These are phyloP conservation scores for Eilema griseolum DNA, from an alignment of 2,888 invertebrate genomes.

Conservation along the genomic window DNA sequence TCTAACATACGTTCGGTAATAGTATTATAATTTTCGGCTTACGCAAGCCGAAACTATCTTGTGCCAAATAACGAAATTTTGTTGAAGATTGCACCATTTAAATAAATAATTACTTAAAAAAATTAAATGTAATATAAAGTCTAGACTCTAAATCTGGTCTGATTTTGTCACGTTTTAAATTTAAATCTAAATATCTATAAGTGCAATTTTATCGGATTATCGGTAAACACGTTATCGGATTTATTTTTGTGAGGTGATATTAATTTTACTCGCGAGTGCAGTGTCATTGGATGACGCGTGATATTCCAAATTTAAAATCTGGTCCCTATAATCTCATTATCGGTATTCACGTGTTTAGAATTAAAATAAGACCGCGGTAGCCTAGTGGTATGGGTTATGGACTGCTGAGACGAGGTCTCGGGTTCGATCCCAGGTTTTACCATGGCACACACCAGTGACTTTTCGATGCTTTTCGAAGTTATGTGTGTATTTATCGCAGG, in stretches of 20 bases:
- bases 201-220: not conserved
- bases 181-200: not conserved
- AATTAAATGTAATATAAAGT: not conserved
- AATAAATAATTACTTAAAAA: not conserved
- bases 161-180: not conserved
- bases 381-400: too few species aligned
- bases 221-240: not conserved
- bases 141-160: not conserved
- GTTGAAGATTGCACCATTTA: not conserved
- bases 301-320: not conserved
- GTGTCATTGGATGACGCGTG: not conserved
- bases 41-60: not conserved
- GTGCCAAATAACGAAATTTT: not conserved
- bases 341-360: not conserved
- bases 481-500: too few species aligned
- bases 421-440: too few species aligned
- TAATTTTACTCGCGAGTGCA: not conserved
- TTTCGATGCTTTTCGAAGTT: too few species aligned
- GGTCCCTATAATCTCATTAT: not conserved
- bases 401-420: too few species aligned
- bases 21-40: not conserved
- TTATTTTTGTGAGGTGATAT: not conserved
- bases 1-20: slow-evolving; percentile 5
- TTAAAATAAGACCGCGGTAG: too few species aligned
- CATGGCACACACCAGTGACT: too few species aligned